Percentiles rank a stretch among this genome's conserved stretches.
phyloP scores from a whole-genome alignment of 2,888 invertebrate species.

The Suillia variegata region DNA sequence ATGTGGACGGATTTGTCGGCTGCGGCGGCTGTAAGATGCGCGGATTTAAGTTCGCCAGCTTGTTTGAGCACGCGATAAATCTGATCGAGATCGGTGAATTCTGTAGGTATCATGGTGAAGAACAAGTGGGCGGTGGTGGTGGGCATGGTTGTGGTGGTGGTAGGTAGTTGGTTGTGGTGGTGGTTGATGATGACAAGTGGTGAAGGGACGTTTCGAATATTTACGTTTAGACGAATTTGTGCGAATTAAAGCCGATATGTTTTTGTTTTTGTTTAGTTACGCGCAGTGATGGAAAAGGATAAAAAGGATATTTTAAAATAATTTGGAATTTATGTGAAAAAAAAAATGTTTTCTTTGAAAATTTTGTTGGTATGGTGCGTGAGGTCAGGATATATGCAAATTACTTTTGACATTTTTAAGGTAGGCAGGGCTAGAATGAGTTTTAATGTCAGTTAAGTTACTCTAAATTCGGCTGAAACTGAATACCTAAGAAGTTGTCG shows the following conservation, averaged over 20 bases:
- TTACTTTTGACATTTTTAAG: background rate
- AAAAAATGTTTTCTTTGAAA: background rate
- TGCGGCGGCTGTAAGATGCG: conserved; percentile 60
- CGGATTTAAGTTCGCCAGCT: conserved; percentile 80
- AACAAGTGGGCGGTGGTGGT: conserved; percentile 6
- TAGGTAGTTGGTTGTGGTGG: conserved; percentile 22
- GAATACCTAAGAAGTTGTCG: too few species aligned
- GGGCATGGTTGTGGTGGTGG: conserved; percentile 17
- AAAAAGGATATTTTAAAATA: conserved; percentile 9
- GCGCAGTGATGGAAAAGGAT: conserved; percentile 4
- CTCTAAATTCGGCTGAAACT: too few species aligned
- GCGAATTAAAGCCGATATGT: background rate
- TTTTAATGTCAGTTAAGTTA: too few species aligned
- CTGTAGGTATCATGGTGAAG: conserved; percentile 32
- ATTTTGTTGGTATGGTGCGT: background rate
- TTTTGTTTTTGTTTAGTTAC: background rate
- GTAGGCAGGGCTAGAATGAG: too few species aligned
- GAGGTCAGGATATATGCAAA: background rate
- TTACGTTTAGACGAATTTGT: background rate
- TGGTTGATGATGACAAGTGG: conserved; percentile 12
- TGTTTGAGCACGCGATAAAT: conserved; percentile 95
- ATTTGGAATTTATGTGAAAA: conserved; percentile 3
- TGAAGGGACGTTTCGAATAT: background rate
- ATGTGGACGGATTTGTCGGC: conserved; percentile 56
- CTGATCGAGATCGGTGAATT: conserved; percentile 77